phyloP scores from a whole-genome alignment of 2,797 vertebrate species.

The Cyclopterus lumpus region DNA sequence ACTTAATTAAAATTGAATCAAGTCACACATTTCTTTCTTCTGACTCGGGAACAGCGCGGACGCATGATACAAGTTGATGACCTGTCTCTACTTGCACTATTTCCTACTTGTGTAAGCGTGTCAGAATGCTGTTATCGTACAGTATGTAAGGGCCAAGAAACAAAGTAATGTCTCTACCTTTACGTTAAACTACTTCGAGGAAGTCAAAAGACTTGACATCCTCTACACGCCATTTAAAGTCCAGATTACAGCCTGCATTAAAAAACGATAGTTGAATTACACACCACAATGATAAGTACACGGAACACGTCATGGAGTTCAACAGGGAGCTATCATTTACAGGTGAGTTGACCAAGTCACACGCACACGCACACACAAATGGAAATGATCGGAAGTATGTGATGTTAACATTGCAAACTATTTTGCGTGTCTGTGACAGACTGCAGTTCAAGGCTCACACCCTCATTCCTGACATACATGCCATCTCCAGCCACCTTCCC shows the following conservation, averaged over 20 bases:
- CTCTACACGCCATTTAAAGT: neutral
- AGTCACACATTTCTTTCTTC: neutral
- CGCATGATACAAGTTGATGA: neutral
- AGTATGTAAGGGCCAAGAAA: neutral
- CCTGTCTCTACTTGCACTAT: constrained; percentile 1
- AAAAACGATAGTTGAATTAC: constrained; percentile 1
- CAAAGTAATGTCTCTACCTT: neutral
- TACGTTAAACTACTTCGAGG: neutral
- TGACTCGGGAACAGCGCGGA: neutral
- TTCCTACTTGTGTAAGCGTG: neutral
- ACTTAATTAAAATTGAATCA: neutral
- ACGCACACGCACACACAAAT: constrained; percentile 14
- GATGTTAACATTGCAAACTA: constrained; percentile 31
- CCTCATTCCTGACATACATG: constrained; percentile 70
- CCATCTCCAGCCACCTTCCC: constrained; percentile 3
- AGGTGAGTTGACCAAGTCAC: neutral
- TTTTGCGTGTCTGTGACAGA: constrained; percentile 15
- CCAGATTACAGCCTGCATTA: neutral
- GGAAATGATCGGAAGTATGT: neutral
- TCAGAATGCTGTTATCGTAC: neutral
- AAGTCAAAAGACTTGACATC: neutral
- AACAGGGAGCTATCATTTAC: neutral
- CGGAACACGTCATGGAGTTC: neutral
- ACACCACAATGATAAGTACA: neutral
- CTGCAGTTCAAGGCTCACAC: constrained; percentile 34